phyloP scores from a whole-genome alignment of 2,113 vertebrate genomes.

The Garra rufa region DNA sequence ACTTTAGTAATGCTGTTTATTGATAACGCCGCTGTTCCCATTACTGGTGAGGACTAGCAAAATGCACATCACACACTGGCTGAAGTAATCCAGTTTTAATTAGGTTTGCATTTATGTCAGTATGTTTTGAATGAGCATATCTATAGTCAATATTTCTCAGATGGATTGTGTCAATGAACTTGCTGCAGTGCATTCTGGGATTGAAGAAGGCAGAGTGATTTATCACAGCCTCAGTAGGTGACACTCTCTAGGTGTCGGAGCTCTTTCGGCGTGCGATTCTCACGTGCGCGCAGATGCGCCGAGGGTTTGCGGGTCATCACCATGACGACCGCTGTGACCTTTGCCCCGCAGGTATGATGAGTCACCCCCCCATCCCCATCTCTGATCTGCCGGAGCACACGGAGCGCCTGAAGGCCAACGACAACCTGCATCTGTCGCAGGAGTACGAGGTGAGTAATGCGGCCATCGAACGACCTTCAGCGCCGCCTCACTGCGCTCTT shows the following conservation, averaged over 20 bases:
- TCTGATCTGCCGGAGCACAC: constrained; percentile 94
- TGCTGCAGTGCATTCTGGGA: background rate
- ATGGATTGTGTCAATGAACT: background rate
- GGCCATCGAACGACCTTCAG: constrained; percentile 36
- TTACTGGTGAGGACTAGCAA: too few species aligned
- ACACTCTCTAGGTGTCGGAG: background rate
- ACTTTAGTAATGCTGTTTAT: too few species aligned
- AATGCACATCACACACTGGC: too few species aligned
- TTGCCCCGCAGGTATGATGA: constrained; percentile 86
- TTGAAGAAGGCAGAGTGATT: background rate
- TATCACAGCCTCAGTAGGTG: background rate
- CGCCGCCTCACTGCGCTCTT: background rate
- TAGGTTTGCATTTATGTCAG: background rate
- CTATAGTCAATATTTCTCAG: background rate
- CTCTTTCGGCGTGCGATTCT: background rate
- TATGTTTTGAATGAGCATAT: background rate
- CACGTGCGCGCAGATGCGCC: constrained; percentile 12
- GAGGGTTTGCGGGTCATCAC: background rate
- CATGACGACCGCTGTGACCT: constrained; percentile 57
- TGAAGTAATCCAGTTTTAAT: background rate
- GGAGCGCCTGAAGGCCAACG: constrained; percentile 94
- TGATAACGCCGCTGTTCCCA: too few species aligned
- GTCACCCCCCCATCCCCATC: constrained; percentile 93
- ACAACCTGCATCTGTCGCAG: constrained; percentile 97
- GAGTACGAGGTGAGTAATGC: constrained; percentile 89